Conservation (phyloP, 2,888 invertebrate species). For the Colostygia pectinataria region DNA sequence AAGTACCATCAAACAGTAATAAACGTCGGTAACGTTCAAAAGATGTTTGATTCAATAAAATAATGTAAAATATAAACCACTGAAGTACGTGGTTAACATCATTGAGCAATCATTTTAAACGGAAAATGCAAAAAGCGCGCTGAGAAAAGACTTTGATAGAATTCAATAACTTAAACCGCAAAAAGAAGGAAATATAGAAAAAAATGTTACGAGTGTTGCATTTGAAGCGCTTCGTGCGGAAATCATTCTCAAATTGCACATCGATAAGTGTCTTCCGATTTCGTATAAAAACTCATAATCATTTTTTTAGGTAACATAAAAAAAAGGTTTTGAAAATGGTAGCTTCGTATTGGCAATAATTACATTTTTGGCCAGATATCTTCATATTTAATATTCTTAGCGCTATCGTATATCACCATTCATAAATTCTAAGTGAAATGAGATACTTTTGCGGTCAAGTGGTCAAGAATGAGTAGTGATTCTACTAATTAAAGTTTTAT, state of each 20-base stretch:
- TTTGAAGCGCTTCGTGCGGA: constrained; percentile 74
- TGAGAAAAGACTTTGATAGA: constrained; percentile 24
- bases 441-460: constrained; percentile 74
- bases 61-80: constrained; percentile 45
- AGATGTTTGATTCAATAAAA: constrained; percentile 42
- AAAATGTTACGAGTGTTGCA: constrained; percentile 64
- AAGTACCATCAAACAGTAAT: constrained; percentile 36
- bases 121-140: constrained; percentile 38
- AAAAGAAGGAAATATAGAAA: constrained; percentile 54
- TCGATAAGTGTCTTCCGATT: constrained; percentile 66
- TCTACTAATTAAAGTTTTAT: constrained; percentile 53
- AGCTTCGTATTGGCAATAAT: constrained; percentile 10
- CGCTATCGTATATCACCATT: constrained; percentile 64
- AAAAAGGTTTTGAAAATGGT: no score
- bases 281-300: constrained; percentile 37
- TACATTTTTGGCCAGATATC: constrained; percentile 2
- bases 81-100: constrained; percentile 49
- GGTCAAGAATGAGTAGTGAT: constrained; percentile 43
- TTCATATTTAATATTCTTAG: constrained; percentile 25
- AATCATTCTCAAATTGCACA: constrained; percentile 80
- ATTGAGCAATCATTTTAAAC: constrained; percentile 49
- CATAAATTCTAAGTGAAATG: constrained; percentile 55
- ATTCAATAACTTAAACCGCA: constrained; percentile 52
- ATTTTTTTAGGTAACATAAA: constrained; percentile 31
- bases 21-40: constrained; percentile 43